These are phyloP conservation scores for Podarcis cretensis DNA, from an alignment of 2,113 vertebrate genomes.

Conservation along the genomic window DNA sequence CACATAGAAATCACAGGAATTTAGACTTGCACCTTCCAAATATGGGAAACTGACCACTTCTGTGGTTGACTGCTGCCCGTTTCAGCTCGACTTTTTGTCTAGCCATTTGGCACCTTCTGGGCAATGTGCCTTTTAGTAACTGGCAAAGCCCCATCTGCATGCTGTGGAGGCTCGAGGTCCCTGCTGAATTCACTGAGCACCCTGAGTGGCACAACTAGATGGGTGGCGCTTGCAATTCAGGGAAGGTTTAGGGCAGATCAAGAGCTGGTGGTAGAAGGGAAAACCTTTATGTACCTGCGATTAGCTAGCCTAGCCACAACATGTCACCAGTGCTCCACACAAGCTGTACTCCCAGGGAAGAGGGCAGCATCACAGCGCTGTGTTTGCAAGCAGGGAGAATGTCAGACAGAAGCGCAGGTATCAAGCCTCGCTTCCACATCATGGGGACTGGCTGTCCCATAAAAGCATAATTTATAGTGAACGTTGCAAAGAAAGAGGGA, in stretches of 20 bases:
- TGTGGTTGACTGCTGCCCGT: background rate
- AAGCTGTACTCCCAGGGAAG: constrained; percentile 11
- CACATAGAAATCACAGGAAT: background rate
- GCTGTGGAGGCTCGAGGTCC: fast-evolving
- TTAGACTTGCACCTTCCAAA: background rate
- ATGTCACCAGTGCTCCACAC: constrained; percentile 73
- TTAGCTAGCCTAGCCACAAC: constrained; percentile 66
- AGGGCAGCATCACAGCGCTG: fast-evolving
- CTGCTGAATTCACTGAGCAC: background rate
- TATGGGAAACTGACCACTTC: background rate
- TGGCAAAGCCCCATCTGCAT: background rate
- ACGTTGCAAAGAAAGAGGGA: background rate
- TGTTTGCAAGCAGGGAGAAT: background rate
- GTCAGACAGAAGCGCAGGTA: fast-evolving
- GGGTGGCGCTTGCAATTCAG: background rate
- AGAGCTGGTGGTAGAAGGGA: background rate
- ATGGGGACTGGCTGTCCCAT: background rate
- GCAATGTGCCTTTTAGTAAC: background rate
- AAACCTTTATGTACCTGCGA: constrained; percentile 33
- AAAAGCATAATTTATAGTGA: background rate
- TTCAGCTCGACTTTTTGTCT: background rate
- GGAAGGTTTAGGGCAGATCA: background rate
- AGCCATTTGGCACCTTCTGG: background rate
- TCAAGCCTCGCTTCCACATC: background rate
- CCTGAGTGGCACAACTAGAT: fast-evolving